A percentile compares a stretch with the other conserved stretches of the same genome.
These are phyloP conservation scores for Bubo bubo DNA, from an alignment of 2,113 vertebrate genomes.

Conservation along the genomic window DNA sequence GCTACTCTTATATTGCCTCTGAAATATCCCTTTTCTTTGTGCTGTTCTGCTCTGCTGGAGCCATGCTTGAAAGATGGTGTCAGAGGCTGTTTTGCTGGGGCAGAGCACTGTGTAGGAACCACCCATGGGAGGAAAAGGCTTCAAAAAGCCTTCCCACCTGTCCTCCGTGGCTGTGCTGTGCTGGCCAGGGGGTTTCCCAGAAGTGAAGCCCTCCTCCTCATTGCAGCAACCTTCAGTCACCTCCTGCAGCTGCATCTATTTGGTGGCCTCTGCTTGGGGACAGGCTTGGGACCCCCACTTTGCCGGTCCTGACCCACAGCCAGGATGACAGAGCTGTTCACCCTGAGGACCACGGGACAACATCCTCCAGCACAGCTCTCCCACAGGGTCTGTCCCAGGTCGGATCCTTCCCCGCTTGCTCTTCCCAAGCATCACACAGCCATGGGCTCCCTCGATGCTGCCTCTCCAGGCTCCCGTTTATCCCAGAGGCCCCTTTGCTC, in stretches of 20 bases:
- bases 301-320: not conserved
- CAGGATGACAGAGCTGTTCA: not conserved
- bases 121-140: not conserved
- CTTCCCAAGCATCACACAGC: not conserved
- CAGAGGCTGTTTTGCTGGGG: not conserved
- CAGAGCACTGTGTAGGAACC: not conserved
- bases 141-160: not conserved
- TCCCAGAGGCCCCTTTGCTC: not conserved
- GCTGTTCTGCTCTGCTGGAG: not conserved
- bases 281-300: not conserved
- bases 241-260: not conserved
- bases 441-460: rapidly evolving
- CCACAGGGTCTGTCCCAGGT: not conserved
- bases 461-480: not conserved
- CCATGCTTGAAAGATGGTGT: not conserved
- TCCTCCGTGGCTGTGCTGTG: not conserved
- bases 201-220: not conserved
- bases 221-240: not conserved
- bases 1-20: rapidly evolving
- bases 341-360: rapidly evolving
- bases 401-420: not conserved
- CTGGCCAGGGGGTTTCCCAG: not conserved
- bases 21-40: not conserved
- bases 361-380: not conserved
- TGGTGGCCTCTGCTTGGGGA: not conserved